Evolutionary conservation across 2,797 vertebrate genomes (phyloP), one percentile per base, ranked within the genome.

Genomic region (Morus bassanus): DNA sequence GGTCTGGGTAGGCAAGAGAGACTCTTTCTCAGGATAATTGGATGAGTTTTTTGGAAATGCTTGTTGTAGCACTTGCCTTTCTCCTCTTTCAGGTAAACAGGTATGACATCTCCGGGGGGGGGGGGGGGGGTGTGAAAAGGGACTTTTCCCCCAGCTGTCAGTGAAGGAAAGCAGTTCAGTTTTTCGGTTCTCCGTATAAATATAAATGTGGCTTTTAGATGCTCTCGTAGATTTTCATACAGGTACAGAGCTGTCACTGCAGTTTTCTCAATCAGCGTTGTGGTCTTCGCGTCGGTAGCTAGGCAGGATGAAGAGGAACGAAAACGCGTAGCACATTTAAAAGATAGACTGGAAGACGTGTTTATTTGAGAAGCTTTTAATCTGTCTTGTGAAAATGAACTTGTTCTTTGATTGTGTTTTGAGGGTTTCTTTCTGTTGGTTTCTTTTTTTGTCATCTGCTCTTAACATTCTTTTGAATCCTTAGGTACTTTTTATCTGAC

Each of bases 141-240:
- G 54, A 4, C 50, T 70, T 80, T 54, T 46, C 17, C 28, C 28
- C 31, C 3, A 7, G 45, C 43, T 94, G 22, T 54, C 54, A 53
- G 33, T 76, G 48, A 18, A 81, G 70, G 72, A 92, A 92, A 59
- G 31, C 21, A 19, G 22, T 50, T 83, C 86, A 4, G 93, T 85
- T 72, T 81, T 61, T 54, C n/a, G 21, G n/a, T 41, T 85, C 24
- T 46, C 73, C 30, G 8, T 72, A 27, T 31, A 41, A 87, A 48
- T 72, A 27, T 31, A 41, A 87, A 48, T 24, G 67, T 57, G 48
- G 35, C 61, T 9, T 43, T 78, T 43, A 10, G 14, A n/a, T 27
- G 30, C n/a, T 79, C 1, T 0, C n/a, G 22, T 53, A 0, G 5
- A 2, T 50, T 73, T 68, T 22, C 15, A 3, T 30, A 4, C 7